These are phyloP conservation scores for Leucopsar rothschildi DNA, from an alignment of 2,113 vertebrate genomes.

Conservation along the genomic window DNA sequence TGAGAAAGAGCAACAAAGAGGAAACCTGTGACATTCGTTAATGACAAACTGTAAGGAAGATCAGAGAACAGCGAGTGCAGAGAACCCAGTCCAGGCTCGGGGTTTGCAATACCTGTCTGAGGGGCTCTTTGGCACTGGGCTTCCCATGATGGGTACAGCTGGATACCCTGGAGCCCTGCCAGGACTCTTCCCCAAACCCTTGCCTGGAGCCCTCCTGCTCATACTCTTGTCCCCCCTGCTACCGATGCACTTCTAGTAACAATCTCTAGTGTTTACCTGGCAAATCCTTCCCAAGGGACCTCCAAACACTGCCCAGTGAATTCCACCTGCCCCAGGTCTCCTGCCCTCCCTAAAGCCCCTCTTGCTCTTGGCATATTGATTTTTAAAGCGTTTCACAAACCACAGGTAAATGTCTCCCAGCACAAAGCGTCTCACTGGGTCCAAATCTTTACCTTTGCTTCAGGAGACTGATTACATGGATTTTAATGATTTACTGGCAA, in stretches of 20 bases:
- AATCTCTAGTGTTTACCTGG: fast-evolving
- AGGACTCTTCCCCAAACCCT: background rate
- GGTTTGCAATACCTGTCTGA: fast-evolving
- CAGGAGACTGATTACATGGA: background rate
- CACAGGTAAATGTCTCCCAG: background rate
- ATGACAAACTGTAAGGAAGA: background rate
- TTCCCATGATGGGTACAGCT: background rate
- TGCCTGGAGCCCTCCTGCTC: background rate
- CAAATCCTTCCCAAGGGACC: background rate
- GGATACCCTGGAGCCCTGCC: background rate
- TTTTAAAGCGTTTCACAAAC: background rate
- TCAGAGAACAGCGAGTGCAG: background rate
- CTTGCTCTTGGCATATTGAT: background rate
- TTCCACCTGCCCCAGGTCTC: background rate
- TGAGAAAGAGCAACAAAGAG: background rate
- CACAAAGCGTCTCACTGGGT: background rate
- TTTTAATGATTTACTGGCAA: background rate
- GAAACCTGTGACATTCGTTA: background rate
- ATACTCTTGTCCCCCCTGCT: fast-evolving
- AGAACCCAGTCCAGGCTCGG: background rate
- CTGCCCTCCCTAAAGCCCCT: background rate
- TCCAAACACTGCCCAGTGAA: background rate
- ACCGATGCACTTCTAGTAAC: background rate
- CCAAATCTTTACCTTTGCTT: background rate
- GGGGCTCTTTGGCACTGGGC: background rate